phyloP scores from a whole-genome alignment of 2,888 invertebrate species.

The Caenorhabditis sp. region DNA sequence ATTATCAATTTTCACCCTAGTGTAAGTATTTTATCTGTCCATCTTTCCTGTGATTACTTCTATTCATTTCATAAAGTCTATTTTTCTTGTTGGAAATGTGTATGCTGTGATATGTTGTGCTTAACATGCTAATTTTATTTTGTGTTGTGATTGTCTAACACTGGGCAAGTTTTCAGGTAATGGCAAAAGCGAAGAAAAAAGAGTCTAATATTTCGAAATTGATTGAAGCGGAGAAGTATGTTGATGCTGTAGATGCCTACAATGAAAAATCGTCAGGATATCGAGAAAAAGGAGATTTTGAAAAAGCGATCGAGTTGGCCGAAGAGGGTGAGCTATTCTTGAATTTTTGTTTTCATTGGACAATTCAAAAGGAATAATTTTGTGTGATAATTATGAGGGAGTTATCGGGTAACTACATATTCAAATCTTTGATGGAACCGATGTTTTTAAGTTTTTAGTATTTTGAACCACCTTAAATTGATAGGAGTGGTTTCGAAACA shows the following conservation, averaged over 20 bases:
- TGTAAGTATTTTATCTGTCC: too few relatives aligned
- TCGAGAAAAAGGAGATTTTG: constrained; percentile 6
- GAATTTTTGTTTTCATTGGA: background rate
- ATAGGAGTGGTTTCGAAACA: too few relatives aligned
- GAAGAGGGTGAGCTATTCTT: constrained; percentile 3
- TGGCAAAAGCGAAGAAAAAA: background rate
- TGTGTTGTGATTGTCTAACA: background rate
- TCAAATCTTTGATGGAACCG: too few relatives aligned
- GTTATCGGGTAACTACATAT: too few relatives aligned
- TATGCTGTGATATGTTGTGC: too few relatives aligned
- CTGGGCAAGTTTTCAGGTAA: constrained; percentile 1
- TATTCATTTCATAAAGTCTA: background rate
- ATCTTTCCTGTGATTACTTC: constrained; percentile 6
- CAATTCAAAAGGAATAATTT: background rate
- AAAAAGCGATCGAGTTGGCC: constrained; percentile 13
- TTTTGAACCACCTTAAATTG: too few relatives aligned
- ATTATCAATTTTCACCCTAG: constrained; percentile 13
- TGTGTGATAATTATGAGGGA: too few relatives aligned
- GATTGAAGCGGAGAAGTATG: background rate
- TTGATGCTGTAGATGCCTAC: constrained; percentile 12
- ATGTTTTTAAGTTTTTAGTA: too few relatives aligned
- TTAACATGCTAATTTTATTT: too few relatives aligned
- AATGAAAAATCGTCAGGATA: constrained; percentile 13
- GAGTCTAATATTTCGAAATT: background rate
- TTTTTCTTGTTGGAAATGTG: background rate